These are phyloP conservation scores for Coleophora deauratella DNA, from an alignment of 2,888 invertebrate genomes.

Conservation along the genomic window DNA sequence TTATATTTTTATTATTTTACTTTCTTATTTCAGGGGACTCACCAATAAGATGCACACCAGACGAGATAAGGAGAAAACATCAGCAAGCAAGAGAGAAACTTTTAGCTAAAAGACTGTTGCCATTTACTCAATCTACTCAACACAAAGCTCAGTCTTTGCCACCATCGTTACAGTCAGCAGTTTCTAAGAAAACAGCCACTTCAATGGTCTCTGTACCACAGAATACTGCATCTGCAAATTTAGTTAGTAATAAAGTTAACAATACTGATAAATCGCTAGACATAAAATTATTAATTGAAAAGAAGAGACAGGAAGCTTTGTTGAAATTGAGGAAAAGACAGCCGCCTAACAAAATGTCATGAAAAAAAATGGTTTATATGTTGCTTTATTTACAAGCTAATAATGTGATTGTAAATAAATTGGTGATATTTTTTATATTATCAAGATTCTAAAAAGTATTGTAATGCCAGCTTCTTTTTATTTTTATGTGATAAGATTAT, in stretches of 20 bases:
- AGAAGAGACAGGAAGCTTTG: constrained; percentile 63
- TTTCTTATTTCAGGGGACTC: constrained; percentile 38
- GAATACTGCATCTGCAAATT: constrained; percentile 11
- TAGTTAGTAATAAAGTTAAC: not conserved
- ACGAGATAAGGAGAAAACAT: constrained; percentile 77
- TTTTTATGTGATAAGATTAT: too few relatives aligned
- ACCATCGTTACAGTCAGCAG: constrained; percentile 7
- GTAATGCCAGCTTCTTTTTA: too few relatives aligned
- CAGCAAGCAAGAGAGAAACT: constrained; percentile 75
- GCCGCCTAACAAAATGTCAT: constrained; percentile 16
- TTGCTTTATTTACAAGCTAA: too few relatives aligned
- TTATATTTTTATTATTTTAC: constrained; percentile 7
- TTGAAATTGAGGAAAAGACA: constrained; percentile 55
- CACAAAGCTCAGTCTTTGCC: constrained; percentile 18
- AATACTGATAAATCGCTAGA: constrained; percentile 22
- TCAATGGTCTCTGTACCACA: constrained; percentile 12
- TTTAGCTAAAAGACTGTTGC: constrained; percentile 63
- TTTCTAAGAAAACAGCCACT: constrained; percentile 28
- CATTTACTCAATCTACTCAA: constrained; percentile 45
- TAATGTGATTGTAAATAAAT: too few relatives aligned
- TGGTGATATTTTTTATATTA: too few relatives aligned
- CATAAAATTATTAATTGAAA: constrained; percentile 53
- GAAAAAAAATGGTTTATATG: too few relatives aligned
- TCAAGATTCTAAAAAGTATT: too few relatives aligned
- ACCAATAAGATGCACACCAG: constrained; percentile 66